Evolutionary conservation across 2,113 vertebrate species (phyloP).

Genomic region (Trogon surrucura): DNA sequence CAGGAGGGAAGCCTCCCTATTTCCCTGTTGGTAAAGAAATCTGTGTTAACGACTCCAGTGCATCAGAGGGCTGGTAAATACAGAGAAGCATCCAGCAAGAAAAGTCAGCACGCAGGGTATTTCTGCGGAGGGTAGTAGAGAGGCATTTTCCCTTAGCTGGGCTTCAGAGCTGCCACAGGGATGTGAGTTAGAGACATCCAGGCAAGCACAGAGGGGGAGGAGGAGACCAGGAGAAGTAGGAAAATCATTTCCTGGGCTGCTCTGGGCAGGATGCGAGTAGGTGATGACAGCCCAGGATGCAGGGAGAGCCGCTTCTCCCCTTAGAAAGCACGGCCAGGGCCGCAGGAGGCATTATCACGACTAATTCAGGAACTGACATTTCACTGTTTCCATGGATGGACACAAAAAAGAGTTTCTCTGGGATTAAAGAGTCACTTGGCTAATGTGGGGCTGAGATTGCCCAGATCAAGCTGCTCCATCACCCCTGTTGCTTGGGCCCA

Average conservation of each 20-base stretch:
- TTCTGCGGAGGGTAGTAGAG: not conserved
- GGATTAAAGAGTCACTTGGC: not conserved
- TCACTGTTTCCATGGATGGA: fast-evolving
- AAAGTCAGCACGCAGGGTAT: fast-evolving
- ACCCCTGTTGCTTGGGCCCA: fast-evolving
- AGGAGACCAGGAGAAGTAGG: not conserved
- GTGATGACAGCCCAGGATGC: not conserved
- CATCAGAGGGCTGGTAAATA: not conserved
- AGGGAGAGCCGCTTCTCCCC: not conserved
- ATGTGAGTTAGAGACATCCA: not conserved
- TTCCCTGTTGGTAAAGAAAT: not conserved
- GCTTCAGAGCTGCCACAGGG: not conserved
- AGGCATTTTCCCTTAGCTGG: not conserved
- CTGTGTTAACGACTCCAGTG: not conserved
- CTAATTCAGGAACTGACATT: not conserved
- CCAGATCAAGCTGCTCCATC: not conserved
- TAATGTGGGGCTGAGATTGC: not conserved
- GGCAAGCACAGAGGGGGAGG: not conserved
- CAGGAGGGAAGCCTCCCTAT: not conserved
- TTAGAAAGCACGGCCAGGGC: not conserved
- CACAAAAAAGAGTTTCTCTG: not conserved
- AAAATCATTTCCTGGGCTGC: constrained; percentile 25
- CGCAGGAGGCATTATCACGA: not conserved
- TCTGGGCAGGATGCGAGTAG: not conserved
- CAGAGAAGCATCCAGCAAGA: fast-evolving